Evolutionary conservation across 2,888 invertebrate species (phyloP).

Genomic region (Agrochola lychnidis): DNA sequence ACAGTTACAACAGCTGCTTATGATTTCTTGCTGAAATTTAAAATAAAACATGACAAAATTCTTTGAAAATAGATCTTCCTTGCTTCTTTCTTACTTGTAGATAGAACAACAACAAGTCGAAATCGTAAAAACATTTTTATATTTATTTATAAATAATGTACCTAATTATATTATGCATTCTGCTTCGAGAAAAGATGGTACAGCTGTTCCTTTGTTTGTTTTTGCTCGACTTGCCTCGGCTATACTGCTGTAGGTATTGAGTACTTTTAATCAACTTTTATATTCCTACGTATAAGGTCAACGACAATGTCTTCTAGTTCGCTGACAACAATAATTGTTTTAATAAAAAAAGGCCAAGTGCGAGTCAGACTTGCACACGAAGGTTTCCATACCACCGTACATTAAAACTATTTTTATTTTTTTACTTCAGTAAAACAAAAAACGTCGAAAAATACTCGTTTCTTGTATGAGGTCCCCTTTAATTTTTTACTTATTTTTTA

Average conservation of each 20-base stretch:
- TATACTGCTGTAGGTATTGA: background rate
- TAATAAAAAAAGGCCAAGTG: constrained; percentile 8
- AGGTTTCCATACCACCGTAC: background rate
- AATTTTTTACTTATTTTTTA: background rate
- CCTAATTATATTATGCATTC: background rate
- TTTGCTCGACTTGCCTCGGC: no score
- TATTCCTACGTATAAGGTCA: constrained; percentile 9
- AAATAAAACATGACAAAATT: constrained; percentile 24
- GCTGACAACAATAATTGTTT: constrained; percentile 7
- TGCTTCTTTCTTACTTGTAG: background rate
- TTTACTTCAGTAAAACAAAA: background rate
- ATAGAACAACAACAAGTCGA: background rate
- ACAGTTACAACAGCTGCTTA: constrained; percentile 35
- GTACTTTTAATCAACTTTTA: constrained; percentile 22
- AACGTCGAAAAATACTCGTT: background rate
- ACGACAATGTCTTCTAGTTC: constrained; percentile 26
- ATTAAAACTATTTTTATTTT: background rate
- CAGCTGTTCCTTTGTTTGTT: no score
- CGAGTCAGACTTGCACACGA: background rate
- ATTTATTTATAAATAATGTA: background rate
- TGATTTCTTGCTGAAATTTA: constrained; percentile 1
- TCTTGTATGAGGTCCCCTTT: background rate
- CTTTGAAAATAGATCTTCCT: constrained; percentile 14
- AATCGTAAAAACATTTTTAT: background rate
- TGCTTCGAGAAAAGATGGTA: no score